These are phyloP conservation scores for Pachyseris speciosa DNA, from an alignment of 64 coral and sea anemone genomes.

Conservation along the genomic window DNA sequence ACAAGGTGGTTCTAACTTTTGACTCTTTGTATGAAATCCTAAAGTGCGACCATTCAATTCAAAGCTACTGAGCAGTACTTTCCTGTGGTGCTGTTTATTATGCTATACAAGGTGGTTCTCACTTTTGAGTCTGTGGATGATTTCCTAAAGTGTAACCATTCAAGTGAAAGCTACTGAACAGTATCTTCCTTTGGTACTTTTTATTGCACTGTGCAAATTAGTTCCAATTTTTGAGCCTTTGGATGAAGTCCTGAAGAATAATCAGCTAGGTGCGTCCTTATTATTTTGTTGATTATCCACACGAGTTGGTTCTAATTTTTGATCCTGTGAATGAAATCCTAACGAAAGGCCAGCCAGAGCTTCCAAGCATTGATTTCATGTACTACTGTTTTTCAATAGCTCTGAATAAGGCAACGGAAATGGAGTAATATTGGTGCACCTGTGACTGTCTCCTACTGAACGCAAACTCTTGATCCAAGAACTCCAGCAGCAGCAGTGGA, in stretches of 20 bases:
- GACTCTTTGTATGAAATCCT: neutral
- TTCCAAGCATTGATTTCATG: neutral
- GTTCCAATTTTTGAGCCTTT: neutral
- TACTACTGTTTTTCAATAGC: neutral
- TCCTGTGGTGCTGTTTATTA: too few species aligned
- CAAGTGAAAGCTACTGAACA: neutral
- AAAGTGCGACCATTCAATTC: too few species aligned
- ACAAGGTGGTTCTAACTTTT: neutral
- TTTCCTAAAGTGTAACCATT: neutral
- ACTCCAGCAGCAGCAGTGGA: conserved; percentile 81
- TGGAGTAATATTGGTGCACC: conserved; percentile 34
- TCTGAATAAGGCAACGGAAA: neutral
- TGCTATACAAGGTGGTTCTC: neutral
- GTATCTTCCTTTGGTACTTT: neutral
- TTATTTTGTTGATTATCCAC: too few species aligned
- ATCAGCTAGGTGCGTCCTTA: neutral
- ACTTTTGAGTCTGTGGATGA: neutral
- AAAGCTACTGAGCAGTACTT: too few species aligned
- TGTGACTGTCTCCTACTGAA: conserved; percentile 90
- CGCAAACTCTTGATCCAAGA: conserved; percentile 56
- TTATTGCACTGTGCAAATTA: neutral
- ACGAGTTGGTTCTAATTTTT: too few species aligned
- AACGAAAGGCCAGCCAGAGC: neutral
- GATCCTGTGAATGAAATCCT: neutral
- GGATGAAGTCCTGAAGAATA: neutral